Conservation (phyloP, 2,888 invertebrate genomes). For the Scaptodrosophila latifasciaeformis region DNA sequence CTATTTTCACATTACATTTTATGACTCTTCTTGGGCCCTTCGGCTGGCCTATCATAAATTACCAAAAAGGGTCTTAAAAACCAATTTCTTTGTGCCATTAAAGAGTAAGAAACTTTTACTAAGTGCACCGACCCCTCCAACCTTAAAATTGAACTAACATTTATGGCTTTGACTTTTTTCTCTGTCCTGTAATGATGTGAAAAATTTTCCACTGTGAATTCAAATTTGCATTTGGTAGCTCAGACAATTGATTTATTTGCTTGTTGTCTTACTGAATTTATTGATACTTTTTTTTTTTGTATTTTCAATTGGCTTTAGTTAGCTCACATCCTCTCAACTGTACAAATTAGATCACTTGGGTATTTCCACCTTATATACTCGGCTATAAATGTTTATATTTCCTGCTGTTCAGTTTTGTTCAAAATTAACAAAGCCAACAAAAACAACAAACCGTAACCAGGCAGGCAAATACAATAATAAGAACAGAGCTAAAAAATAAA, state of each 20-base stretch:
- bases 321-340: slow-evolving; percentile 49
- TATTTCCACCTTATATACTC: slow-evolving; percentile 49
- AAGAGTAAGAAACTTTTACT: too few species aligned
- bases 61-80: neutral
- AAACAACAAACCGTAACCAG: slow-evolving; percentile 1
- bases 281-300: slow-evolving; percentile 9
- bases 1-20: slow-evolving; percentile 18
- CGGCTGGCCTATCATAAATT: slow-evolving; percentile 30
- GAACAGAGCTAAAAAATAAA: too few species aligned
- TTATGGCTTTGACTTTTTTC: neutral
- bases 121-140: too few species aligned
- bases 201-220: slow-evolving; percentile 4
- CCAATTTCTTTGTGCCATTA: slow-evolving; percentile 2
- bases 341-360: slow-evolving; percentile 71
- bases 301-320: slow-evolving; percentile 25
- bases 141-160: neutral
- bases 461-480: too few species aligned
- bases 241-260: slow-evolving; percentile 28
- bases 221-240: slow-evolving; percentile 24
- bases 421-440: slow-evolving; percentile 26
- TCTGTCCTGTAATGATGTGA: slow-evolving; percentile 10
- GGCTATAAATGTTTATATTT: slow-evolving; percentile 36
- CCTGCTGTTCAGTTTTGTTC: slow-evolving; percentile 38
- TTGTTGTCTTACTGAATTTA: slow-evolving; percentile 2
- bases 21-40: slow-evolving; percentile 2